Conservation (phyloP, 1,140 invertebrate species). For the Orussus abietinus region DNA sequence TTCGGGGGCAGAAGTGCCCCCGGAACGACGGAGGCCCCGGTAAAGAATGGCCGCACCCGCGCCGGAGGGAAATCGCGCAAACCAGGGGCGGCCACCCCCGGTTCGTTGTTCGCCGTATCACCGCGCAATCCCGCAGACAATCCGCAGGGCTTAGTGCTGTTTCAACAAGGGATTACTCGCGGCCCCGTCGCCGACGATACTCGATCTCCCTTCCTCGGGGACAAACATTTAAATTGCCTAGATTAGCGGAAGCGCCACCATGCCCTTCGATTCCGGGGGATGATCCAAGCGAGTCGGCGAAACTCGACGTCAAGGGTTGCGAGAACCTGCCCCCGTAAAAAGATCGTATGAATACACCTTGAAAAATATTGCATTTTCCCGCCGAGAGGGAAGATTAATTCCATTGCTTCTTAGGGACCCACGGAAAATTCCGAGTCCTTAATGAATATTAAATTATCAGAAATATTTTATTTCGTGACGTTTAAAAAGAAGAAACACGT, state of each 20-base stretch:
- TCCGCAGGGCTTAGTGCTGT: slow-evolving; percentile 41
- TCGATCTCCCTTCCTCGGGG: slow-evolving; percentile 21
- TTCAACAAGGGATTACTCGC: slow-evolving; percentile 44
- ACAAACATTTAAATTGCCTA: slow-evolving; percentile 43
- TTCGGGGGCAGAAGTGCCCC: not conserved
- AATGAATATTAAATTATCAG: too few species aligned
- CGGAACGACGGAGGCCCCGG: not conserved
- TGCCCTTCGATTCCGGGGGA: slow-evolving; percentile 6
- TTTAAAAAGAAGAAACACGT: too few species aligned
- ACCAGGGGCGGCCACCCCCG: too few species aligned
- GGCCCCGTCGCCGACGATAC: slow-evolving; percentile 26
- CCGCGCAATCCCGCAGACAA: slow-evolving; percentile 37
- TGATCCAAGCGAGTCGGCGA: too few species aligned
- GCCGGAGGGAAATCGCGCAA: too few species aligned
- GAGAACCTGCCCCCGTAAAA: too few species aligned
- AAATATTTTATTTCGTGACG: too few species aligned
- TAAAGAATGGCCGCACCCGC: not conserved
- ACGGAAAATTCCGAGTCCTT: too few species aligned
- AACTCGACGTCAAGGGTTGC: not conserved
- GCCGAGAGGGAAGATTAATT: too few species aligned
- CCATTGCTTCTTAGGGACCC: too few species aligned
- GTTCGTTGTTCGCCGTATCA: slow-evolving; percentile 26
- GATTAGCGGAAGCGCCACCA: slow-evolving; percentile 23
- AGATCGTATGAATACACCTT: too few species aligned
- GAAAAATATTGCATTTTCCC: too few species aligned